phyloP scores from a whole-genome alignment of 2,888 invertebrate species.

The Anarsia innoxiella region DNA sequence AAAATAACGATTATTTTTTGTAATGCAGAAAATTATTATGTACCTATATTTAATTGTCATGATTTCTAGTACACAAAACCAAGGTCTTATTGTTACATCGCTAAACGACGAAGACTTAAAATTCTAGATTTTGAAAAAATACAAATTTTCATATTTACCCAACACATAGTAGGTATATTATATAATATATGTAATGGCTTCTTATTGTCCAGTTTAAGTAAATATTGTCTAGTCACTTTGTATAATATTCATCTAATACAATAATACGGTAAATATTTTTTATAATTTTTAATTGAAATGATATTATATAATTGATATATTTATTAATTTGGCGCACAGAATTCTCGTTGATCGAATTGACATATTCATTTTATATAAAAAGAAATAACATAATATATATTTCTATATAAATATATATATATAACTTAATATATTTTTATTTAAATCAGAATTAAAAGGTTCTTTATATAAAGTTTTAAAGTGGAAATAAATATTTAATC shows the following conservation, averaged over 20 bases:
- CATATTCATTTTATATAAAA: too few relatives aligned
- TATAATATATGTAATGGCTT: conserved; percentile 3
- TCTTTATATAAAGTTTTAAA: neutral
- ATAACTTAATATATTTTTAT: conserved; percentile 5
- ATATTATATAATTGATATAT: conserved; percentile 10
- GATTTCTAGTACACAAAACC: conserved; percentile 25
- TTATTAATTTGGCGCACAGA: too few relatives aligned
- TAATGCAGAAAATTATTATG: neutral
- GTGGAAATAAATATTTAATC: conserved; percentile 2
- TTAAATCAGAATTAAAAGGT: neutral
- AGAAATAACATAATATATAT: too few relatives aligned
- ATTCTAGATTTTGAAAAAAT: conserved; percentile 46
- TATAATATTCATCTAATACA: neutral
- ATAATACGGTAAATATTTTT: neutral
- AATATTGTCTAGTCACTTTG: neutral
- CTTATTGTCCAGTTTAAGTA: conserved; percentile 6
- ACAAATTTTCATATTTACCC: conserved; percentile 24
- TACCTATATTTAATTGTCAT: neutral
- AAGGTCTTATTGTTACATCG: conserved; percentile 25
- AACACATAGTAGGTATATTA: conserved; percentile 8
- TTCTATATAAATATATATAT: too few relatives aligned
- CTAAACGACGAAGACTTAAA: conserved; percentile 37
- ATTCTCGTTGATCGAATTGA: too few relatives aligned
- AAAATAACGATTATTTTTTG: too few relatives aligned
- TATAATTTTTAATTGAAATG: conserved; percentile 7